phyloP scores from a whole-genome alignment of 2,797 vertebrate species.

The Holocentrus rufus region DNA sequence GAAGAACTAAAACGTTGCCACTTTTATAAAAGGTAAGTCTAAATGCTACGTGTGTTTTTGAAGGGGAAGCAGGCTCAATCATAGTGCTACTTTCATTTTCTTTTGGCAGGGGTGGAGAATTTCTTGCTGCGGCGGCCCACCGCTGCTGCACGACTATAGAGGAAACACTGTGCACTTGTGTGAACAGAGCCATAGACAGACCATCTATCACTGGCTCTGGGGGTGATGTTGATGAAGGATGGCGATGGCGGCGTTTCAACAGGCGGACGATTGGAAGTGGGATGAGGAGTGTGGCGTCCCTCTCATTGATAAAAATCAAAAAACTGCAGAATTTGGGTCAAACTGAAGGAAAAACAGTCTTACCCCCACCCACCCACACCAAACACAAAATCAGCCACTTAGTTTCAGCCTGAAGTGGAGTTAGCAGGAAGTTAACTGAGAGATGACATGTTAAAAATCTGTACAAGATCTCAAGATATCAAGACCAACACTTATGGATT shows the following conservation, averaged over 20 bases:
- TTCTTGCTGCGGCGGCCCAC: conserved; percentile 62
- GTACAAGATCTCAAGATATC: conserved; percentile 59
- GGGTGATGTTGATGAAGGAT: conserved; percentile 75
- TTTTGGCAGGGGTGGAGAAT: conserved; percentile 39
- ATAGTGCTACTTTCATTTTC: conserved; percentile 36
- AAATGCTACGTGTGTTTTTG: conserved; percentile 39
- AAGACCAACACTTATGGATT: conserved; percentile 55
- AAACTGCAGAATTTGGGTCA: conserved; percentile 49
- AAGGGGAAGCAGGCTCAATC: conserved; percentile 36
- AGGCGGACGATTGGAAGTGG: conserved; percentile 67
- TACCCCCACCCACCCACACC: conserved; percentile 32
- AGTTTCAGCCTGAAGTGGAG: conserved; percentile 32
- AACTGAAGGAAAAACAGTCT: conserved; percentile 43
- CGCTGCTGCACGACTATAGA: conserved; percentile 74
- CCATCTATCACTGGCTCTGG: conserved; percentile 68
- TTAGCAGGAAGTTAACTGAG: conserved; percentile 41
- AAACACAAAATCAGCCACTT: conserved; percentile 13
- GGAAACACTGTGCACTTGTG: conserved; percentile 72
- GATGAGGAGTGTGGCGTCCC: conserved; percentile 55
- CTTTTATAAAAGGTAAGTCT: conserved; percentile 17
- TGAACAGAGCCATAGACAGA: conserved; percentile 73
- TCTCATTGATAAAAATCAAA: conserved; percentile 54
- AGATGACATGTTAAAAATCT: conserved; percentile 54
- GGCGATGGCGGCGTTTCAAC: conserved; percentile 67
- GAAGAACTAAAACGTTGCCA: conserved; percentile 31